phyloP scores from a whole-genome alignment of 2,113 vertebrate species.

The Dasyurus viverrinus region DNA sequence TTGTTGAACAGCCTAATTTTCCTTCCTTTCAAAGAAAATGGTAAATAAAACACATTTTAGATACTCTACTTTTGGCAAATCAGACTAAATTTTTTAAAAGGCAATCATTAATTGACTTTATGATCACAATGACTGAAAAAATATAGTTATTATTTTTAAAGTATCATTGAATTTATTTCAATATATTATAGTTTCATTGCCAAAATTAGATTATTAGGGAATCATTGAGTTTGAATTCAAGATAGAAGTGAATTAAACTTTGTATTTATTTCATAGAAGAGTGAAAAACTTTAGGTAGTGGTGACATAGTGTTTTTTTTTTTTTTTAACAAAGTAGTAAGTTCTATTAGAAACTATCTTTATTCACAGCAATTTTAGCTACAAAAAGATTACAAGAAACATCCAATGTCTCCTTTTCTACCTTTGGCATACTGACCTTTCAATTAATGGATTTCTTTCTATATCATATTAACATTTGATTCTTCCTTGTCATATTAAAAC shows the following conservation, averaged over 20 bases:
- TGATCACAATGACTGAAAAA: constrained; percentile 74
- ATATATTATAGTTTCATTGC: neutral
- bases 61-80: constrained; percentile 78
- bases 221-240: neutral
- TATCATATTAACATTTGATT: constrained; percentile 3
- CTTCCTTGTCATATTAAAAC: neutral
- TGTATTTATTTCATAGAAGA: neutral
- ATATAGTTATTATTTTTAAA: neutral
- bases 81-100: constrained; percentile 81
- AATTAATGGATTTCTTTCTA: neutral
- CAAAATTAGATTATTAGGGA: neutral
- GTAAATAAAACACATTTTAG: neutral
- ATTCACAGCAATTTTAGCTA: neutral
- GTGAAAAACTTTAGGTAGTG: neutral
- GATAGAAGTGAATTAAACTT: neutral
- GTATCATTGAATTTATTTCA: neutral
- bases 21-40: neutral
- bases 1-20: neutral
- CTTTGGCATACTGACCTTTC: neutral
- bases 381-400: neutral
- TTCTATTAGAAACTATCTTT: neutral
- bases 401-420: neutral
- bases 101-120: constrained; percentile 74
- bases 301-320: neutral
- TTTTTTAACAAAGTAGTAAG: neutral